Conservation (phyloP, 92 coral and sea anemone genomes). For the Virgularia gustaviana region DNA sequence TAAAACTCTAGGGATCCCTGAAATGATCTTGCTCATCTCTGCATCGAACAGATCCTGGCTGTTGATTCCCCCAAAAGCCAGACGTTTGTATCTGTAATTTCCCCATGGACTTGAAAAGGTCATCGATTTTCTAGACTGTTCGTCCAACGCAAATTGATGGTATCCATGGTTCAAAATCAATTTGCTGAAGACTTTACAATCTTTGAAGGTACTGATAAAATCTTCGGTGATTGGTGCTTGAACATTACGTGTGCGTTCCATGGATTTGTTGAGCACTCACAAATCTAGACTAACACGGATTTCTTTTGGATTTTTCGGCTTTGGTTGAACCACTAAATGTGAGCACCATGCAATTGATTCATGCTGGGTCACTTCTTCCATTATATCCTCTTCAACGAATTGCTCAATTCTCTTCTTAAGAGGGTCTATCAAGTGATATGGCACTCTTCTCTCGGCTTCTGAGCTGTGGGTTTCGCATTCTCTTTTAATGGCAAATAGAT, state of each 20-base stretch:
- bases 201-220: constrained; percentile 34
- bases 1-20: constrained; percentile 31
- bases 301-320: constrained; percentile 54
- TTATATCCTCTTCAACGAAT: constrained; percentile 17
- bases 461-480: not conserved
- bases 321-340: constrained; percentile 47
- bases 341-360: constrained; percentile 50
- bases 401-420: not conserved
- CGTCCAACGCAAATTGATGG: not conserved
- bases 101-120: constrained; percentile 60
- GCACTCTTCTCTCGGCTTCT: not conserved
- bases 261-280: constrained; percentile 45
- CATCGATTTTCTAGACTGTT: constrained; percentile 36
- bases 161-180: constrained; percentile 44
- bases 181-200: constrained; percentile 41
- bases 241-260: constrained; percentile 48
- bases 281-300: constrained; percentile 49
- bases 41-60: constrained; percentile 20
- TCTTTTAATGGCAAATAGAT: constrained; percentile 17
- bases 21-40: constrained; percentile 15
- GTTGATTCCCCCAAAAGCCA: constrained; percentile 44
- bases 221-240: constrained; percentile 59
- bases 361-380: constrained; percentile 51
- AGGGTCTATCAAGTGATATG: constrained; percentile 10
- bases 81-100: constrained; percentile 53